Percentiles rank a stretch among this genome's conserved stretches.
phyloP scores from a whole-genome alignment of 2,888 invertebrate species.

The Acleris holmiana region DNA sequence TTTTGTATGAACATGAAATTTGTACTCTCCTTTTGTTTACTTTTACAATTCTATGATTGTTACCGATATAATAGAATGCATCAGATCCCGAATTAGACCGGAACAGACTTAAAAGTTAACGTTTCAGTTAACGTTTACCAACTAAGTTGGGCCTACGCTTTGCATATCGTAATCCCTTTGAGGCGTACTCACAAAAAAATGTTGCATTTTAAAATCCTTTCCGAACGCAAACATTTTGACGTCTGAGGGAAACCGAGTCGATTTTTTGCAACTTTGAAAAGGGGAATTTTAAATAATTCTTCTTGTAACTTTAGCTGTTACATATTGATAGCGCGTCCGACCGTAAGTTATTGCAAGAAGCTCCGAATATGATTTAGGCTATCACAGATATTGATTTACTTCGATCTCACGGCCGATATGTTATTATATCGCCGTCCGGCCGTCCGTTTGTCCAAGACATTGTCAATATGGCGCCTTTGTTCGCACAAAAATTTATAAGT shows the following conservation, averaged over 20 bases:
- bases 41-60: neutral
- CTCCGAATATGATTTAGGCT: constrained; percentile 61
- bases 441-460: constrained; percentile 69
- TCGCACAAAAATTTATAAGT: constrained; percentile 81
- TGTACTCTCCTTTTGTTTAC: neutral
- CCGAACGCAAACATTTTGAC: constrained; percentile 79
- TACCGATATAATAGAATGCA: neutral
- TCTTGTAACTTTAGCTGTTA: constrained; percentile 26
- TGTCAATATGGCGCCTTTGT: constrained; percentile 82
- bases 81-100: constrained; percentile 19
- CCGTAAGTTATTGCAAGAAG: constrained; percentile 27
- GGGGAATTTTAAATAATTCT: constrained; percentile 21
- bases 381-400: constrained; percentile 77
- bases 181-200: constrained; percentile 70
- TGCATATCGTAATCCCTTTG: constrained; percentile 75
- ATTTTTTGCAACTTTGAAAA: constrained; percentile 56
- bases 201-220: constrained; percentile 82
- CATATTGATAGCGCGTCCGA: constrained; percentile 32
- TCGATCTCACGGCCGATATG: constrained; percentile 69
- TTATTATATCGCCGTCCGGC: constrained; percentile 70
- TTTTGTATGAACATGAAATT: too few species aligned
- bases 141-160: constrained; percentile 56
- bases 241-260: constrained; percentile 77
- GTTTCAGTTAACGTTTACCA: constrained; percentile 52
- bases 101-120: constrained; percentile 47